These are phyloP conservation scores for Paramuricea clavata DNA, from an alignment of 92 coral and sea anemone species.

Conservation along the genomic window DNA sequence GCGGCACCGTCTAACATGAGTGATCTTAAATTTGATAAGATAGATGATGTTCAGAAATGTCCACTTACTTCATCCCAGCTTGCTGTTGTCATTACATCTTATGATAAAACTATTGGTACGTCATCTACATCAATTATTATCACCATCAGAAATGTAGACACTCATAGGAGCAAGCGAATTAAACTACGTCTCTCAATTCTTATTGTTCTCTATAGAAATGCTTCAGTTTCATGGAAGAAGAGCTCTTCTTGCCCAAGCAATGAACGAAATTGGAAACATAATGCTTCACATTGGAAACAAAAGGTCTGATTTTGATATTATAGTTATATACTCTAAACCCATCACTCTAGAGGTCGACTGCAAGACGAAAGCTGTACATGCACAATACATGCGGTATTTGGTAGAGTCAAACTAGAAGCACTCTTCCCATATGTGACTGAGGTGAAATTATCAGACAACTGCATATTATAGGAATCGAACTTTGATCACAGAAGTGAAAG, in stretches of 20 bases:
- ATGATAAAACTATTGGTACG: slow-evolving; percentile 96
- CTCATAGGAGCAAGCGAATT: too few species aligned
- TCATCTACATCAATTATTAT: background rate
- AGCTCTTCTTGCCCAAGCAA: slow-evolving; percentile 94
- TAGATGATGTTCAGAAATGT: slow-evolving; percentile 82
- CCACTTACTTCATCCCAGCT: slow-evolving; percentile 87
- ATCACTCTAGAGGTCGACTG: too few species aligned
- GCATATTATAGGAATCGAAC: too few species aligned
- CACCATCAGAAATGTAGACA: too few species aligned
- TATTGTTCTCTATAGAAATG: slow-evolving; percentile 78
- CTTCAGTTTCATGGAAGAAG: slow-evolving; percentile 91
- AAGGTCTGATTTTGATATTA: slow-evolving; percentile 62
- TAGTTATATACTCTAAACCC: too few species aligned
- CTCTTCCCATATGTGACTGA: too few species aligned
- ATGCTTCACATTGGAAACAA: slow-evolving; percentile 96
- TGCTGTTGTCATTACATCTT: slow-evolving; percentile 91
- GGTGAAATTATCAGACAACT: too few species aligned
- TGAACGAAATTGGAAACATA: slow-evolving; percentile 96
- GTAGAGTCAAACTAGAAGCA: too few species aligned
- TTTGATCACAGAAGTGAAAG: too few species aligned
- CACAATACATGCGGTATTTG: too few species aligned
- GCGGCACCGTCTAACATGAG: slow-evolving; percentile 83
- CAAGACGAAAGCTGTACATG: too few species aligned
- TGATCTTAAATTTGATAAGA: slow-evolving; percentile 75
- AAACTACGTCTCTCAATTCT: too few species aligned